Evolutionary conservation across 37 sponge, comb jelly and placozoan genomes (phyloP).

Genomic region (Haliclona indistincta): DNA sequence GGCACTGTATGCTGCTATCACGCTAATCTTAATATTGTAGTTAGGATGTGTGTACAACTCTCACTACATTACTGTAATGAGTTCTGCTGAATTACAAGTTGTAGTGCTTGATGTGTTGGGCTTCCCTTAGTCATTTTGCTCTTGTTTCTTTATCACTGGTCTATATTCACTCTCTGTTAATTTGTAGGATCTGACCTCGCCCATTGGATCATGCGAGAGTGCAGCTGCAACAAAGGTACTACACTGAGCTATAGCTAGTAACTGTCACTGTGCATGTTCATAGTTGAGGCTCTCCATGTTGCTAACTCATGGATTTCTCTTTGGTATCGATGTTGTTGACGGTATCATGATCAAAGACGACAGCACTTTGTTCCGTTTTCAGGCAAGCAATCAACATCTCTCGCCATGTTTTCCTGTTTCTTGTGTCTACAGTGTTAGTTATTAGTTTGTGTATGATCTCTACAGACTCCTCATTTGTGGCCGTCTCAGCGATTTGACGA

Average conservation of each 20-base stretch:
- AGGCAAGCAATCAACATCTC: conserved; percentile 27
- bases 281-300: conserved; percentile 59
- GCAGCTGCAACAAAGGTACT: conserved; percentile 48
- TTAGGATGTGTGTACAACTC: no score
- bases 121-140: no score
- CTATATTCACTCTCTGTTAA: not conserved
- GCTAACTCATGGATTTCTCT: conserved; percentile 62
- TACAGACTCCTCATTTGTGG: conserved; percentile 64
- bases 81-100: no score
- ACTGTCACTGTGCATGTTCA: not conserved
- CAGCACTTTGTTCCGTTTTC: conserved; percentile 57
- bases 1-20: no score
- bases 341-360: conserved; percentile 54
- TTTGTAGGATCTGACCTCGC: conserved; percentile 58
- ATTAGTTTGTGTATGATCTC: not conserved
- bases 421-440: not conserved
- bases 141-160: not conserved
- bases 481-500: conserved; percentile 54
- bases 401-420: not conserved
- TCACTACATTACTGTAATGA: no score
- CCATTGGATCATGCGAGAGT: conserved; percentile 40
- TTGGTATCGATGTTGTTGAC: conserved; percentile 36
- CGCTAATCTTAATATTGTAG: no score
- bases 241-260: not conserved
- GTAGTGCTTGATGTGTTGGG: no score